These are phyloP conservation scores for Cladorhizidae sp. DNA, from an alignment of 37 sponge, comb jelly and placozoan species.

Conservation along the genomic window DNA sequence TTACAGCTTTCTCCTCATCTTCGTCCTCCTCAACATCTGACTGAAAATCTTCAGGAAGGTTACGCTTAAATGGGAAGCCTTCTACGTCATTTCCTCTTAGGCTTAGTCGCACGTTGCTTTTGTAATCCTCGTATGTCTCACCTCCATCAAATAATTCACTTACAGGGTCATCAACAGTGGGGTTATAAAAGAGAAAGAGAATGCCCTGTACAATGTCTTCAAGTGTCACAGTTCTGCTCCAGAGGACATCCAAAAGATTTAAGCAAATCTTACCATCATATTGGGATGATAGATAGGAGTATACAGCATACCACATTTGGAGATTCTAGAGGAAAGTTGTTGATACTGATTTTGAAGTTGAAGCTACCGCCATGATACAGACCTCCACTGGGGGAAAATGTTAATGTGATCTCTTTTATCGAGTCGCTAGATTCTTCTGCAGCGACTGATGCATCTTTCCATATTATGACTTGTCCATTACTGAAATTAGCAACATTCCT, in stretches of 20 bases:
- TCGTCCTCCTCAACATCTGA: constrained; percentile 23
- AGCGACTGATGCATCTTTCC: background rate
- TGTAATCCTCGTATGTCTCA: constrained; percentile 37
- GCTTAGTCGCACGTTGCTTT: constrained; percentile 24
- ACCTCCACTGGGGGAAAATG: constrained; percentile 35
- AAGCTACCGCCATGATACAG: constrained; percentile 56
- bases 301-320: constrained; percentile 41
- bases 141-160: constrained; percentile 46
- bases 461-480: constrained; percentile 37
- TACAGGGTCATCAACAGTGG: constrained; percentile 75
- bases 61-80: constrained; percentile 23
- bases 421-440: background rate
- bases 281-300: constrained; percentile 82
- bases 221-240: constrained; percentile 46
- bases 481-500: constrained; percentile 36
- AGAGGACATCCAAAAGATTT: constrained; percentile 68
- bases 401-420: constrained; percentile 14
- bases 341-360: constrained; percentile 47
- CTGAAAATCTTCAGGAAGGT: constrained; percentile 23
- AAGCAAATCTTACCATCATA: constrained; percentile 60
- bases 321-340: constrained; percentile 48
- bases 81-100: constrained; percentile 41
- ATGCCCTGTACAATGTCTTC: constrained; percentile 81
- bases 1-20: constrained; percentile 1
- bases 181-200: constrained; percentile 75